These are phyloP conservation scores for Bombylius discolor DNA, from an alignment of 2,888 invertebrate species.

Conservation along the genomic window DNA sequence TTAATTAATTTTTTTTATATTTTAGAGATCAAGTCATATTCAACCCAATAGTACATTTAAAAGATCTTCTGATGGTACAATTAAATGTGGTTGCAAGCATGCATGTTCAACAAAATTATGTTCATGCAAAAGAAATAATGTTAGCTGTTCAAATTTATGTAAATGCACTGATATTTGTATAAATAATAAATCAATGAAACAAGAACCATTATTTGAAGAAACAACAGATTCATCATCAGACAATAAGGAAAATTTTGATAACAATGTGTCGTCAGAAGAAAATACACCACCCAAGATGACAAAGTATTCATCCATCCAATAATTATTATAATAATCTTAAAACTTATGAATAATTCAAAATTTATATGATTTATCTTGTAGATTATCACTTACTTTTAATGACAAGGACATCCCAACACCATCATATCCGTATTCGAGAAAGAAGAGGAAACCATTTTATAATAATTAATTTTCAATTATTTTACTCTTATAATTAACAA, in stretches of 20 bases:
- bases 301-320: background rate
- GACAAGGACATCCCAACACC: constrained; percentile 4
- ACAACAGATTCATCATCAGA: background rate
- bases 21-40: background rate
- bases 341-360: too few relatives aligned
- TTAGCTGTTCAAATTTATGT: constrained; percentile 39
- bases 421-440: constrained; percentile 7
- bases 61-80: constrained; percentile 43
- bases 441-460: constrained; percentile 9
- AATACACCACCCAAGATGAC: constrained; percentile 6
- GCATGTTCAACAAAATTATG: constrained; percentile 45
- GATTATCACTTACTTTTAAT: too few relatives aligned
- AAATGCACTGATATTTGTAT: constrained; percentile 41
- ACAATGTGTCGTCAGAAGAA: background rate
- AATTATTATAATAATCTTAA: background rate
- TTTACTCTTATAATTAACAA: background rate
- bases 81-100: constrained; percentile 48
- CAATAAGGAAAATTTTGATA: background rate
- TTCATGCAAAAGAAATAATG: constrained; percentile 43
- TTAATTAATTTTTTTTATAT: too few relatives aligned
- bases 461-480: background rate
- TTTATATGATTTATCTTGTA: too few relatives aligned
- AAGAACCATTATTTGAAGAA: background rate
- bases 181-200: constrained; percentile 21
- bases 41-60: constrained; percentile 27